phyloP scores from a whole-genome alignment of 2,797 vertebrate species.

The Melanotaenia boesemani region DNA sequence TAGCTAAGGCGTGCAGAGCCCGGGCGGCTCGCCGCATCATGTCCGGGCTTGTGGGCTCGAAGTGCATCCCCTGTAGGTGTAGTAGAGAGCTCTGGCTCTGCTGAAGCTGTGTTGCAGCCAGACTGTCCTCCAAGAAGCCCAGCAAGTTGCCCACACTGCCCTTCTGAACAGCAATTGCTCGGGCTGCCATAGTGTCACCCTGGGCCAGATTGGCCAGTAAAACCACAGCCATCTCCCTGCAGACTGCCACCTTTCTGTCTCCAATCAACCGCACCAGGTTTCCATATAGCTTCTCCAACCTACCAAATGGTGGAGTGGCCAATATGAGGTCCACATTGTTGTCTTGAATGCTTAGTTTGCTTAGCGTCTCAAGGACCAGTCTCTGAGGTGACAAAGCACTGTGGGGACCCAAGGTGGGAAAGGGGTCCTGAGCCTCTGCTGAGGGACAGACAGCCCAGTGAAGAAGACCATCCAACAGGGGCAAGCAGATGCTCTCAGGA shows the following conservation, averaged over 20 bases:
- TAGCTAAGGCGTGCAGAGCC: slow-evolving; percentile 96
- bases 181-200: slow-evolving; percentile 93
- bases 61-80: slow-evolving; percentile 96
- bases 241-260: slow-evolving; percentile 96
- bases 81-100: slow-evolving; percentile 96
- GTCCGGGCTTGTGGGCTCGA: slow-evolving; percentile 99
- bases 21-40: slow-evolving; percentile 99
- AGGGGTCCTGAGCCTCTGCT: slow-evolving; percentile 98
- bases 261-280: slow-evolving; percentile 97
- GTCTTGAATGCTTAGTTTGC: slow-evolving; percentile 99
- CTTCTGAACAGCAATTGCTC: slow-evolving; percentile 95
- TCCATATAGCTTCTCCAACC: slow-evolving; percentile 96
- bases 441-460: slow-evolving; percentile 99
- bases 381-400: slow-evolving; percentile 97
- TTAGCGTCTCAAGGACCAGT: slow-evolving; percentile 98
- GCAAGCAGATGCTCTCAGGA: slow-evolving; percentile 98
- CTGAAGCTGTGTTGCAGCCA: slow-evolving; percentile 97
- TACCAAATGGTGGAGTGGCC: slow-evolving; percentile 95
- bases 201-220: slow-evolving; percentile 98
- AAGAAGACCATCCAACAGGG: slow-evolving; percentile 96
- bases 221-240: slow-evolving; percentile 99
- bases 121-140: slow-evolving; percentile 98
- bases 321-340: slow-evolving; percentile 99
- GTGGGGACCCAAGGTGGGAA: slow-evolving; percentile 93
- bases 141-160: slow-evolving; percentile 97